Base-by-base conservation (phyloP, 2,113 vertebrate genomes). In the Turnix velox region DNA sequence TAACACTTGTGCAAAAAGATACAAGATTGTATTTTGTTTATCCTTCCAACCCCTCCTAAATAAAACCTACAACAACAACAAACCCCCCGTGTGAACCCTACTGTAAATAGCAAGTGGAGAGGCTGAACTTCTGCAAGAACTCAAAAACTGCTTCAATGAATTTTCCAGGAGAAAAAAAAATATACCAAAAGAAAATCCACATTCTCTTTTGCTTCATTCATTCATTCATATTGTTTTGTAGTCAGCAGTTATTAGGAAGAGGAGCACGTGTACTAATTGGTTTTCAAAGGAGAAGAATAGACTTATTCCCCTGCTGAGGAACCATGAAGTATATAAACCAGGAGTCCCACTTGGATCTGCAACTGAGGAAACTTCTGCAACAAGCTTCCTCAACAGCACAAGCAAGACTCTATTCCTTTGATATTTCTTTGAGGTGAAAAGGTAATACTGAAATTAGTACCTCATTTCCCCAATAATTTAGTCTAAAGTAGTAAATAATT, bases 321-420 rank as follows among this genome's bases (percentile, higher is more conserved):
- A 54, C 86, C 57, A 42, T 15, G 12, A 94, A 95, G 91, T 98
- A 97, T 98, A 98, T 98, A 98, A 98, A 95, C 24, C 35, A 59
- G 1, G 2, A 61, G 14, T n/a, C 10, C 8, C 48, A 27, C 49
- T 10, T 33, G 40, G 43, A 31, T 68, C 76, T 68, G 23, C 31
- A 17, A 37, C 25, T 3, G 33, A 27, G 30, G 37, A 46, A 51
- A 33, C 12, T 33, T 63, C 42, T 45, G 20, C 6, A 6, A 37
- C 23, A 23, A 11, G 12, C 33, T 74, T 75, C 76, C 30, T 35
- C 46, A n/a, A 66, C 40, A 40, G 45, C 31, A 35, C 46, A 52
- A 11, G 14, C n/a, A 81, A 23, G 48, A 57, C 68, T 45, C 43
- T 25, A 25, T 31, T 18, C 5, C 65, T 16, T 39, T 51, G 49